These are phyloP conservation scores for Eclectus roratus DNA, from an alignment of 2,113 vertebrate species.

Conservation along the genomic window DNA sequence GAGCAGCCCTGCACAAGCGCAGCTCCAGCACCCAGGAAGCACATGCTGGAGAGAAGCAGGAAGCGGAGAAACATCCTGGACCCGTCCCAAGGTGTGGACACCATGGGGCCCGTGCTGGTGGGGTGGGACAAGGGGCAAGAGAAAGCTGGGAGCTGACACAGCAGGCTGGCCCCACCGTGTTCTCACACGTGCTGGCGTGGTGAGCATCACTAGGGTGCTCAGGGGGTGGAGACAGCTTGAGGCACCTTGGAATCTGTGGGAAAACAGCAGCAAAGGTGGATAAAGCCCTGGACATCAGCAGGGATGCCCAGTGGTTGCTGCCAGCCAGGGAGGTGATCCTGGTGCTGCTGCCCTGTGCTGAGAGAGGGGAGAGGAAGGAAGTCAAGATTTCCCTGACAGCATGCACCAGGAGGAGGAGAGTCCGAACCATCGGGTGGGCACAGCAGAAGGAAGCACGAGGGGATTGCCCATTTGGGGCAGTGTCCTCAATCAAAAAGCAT, in stretches of 20 bases:
- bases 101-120: not conserved
- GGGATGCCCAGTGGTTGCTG: not conserved
- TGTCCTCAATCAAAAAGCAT: not conserved
- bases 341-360: not conserved
- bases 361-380: not conserved
- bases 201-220: not conserved
- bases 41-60: not conserved
- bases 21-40: not conserved
- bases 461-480: not conserved
- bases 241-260: not conserved
- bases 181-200: accelerated
- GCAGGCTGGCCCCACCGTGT: not conserved
- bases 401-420: not conserved
- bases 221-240: not conserved
- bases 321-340: not conserved
- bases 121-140: not conserved
- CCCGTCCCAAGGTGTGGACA: not conserved
- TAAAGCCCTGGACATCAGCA: not conserved
- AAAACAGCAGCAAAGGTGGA: not conserved
- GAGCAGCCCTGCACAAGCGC: not conserved
- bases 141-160: not conserved
- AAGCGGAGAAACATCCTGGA: not conserved
- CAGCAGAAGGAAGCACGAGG: not conserved
- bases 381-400: not conserved
- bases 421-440: not conserved